Evolutionary conservation across 92 coral and sea anemone genomes (phyloP), one percentile per base, ranked within the genome.

Genomic region (Metridium senile): DNA sequence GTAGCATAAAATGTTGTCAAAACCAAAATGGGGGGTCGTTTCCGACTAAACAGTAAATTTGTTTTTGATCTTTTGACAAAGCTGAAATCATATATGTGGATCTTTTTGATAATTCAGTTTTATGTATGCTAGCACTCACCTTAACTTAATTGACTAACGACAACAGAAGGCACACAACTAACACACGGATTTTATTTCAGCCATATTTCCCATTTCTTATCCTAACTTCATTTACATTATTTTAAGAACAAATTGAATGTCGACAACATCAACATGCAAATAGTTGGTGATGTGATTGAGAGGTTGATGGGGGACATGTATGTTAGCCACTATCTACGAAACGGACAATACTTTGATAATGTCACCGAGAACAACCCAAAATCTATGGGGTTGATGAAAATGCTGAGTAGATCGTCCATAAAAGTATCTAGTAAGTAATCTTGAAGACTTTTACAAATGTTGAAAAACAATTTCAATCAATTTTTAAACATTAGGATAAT

Each of bases 291-390:
- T 20, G 88, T 85, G 64, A 82, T 95, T 18, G 97, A 95, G 72
- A 77, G 87, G 28, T 80, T 95, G 62, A 95, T 95, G 97, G 99
- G 97, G 1, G 99, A 92, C 63, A 88, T 91, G 31, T 95, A 85
- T 81, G 94, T 85, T 57, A 84, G 90, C 61, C 84, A 87, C 8
- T 95, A 95, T 54, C 89, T 86, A 11, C 71, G 76, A 61, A 85
- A 86, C 9, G 75, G 74, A 7, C 87, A 79, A 9, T 94, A 94
- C 72, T 82, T 68, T 33, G 59, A 26, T 11, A 49, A 51, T 0
- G 30, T 54, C 18, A 29, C 43, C 13, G 18, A 33, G 17, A 30
- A 30, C 16, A 28, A 51, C 4, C 26, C 19, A 29, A 76, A 51
- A 18, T 43, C 63, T n/a, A 59, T 74, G 58, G n/a, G 28, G 0